Conservation (phyloP, 2,888 invertebrate genomes). For the Apamea sordens region DNA sequence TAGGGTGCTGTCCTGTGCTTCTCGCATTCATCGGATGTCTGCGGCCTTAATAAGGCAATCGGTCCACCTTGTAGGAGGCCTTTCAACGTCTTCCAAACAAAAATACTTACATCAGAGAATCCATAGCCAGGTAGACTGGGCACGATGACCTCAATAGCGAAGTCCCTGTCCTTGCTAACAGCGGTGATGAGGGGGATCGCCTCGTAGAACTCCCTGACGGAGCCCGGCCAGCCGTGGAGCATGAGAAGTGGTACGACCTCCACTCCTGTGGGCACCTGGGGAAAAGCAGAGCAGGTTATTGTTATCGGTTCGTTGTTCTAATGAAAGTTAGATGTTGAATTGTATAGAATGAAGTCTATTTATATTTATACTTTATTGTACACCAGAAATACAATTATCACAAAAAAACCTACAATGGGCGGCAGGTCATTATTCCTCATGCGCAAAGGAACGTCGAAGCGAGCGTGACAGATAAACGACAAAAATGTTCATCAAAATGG, state of each 20-base stretch:
- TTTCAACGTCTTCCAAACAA: neutral
- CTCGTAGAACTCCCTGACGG: constrained; percentile 94
- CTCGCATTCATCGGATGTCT: too few relatives aligned
- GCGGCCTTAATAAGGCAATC: too few relatives aligned
- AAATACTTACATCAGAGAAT: constrained; percentile 80
- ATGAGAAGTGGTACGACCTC: constrained; percentile 92
- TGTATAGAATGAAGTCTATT: neutral
- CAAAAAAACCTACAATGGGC: too few relatives aligned
- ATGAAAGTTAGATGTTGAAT: neutral
- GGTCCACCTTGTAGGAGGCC: too few relatives aligned
- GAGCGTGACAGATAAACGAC: too few relatives aligned
- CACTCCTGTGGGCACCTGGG: constrained; percentile 75
- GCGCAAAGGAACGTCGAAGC: too few relatives aligned
- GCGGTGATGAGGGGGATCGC: constrained; percentile 92
- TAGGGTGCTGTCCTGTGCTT: too few relatives aligned
- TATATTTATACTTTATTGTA: too few relatives aligned
- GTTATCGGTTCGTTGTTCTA: neutral
- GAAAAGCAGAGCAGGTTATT: neutral
- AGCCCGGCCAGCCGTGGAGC: constrained; percentile 96
- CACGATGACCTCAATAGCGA: constrained; percentile 91
- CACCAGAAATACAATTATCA: too few relatives aligned
- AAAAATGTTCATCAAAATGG: too few relatives aligned
- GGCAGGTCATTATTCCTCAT: too few relatives aligned
- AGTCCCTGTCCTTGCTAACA: constrained; percentile 87
- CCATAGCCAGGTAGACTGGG: constrained; percentile 90